A percentile compares a stretch with the other conserved stretches of the same genome.
phyloP scores from a whole-genome alignment of 1,140 invertebrate genomes.

The Pogonomyrmex barbatus region DNA sequence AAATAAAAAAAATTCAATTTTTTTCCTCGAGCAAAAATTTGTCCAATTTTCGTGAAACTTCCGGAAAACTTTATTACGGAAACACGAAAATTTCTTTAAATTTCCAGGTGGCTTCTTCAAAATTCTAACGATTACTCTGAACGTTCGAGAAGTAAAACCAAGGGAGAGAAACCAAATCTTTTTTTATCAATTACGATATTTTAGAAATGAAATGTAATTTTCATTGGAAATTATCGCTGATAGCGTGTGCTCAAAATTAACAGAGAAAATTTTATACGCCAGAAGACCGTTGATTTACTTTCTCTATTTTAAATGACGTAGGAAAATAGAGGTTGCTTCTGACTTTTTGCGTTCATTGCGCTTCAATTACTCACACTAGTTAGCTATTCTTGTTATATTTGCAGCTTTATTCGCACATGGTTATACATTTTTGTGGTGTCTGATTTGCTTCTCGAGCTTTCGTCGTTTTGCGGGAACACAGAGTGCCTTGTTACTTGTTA shows the following conservation, averaged over 20 bases:
- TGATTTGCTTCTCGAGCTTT: not conserved
- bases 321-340: not conserved
- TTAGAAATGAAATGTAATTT: not conserved
- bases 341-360: not conserved
- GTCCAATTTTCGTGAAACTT: not conserved
- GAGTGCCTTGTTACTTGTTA: slow-evolving; percentile 7
- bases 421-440: not conserved
- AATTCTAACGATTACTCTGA: not conserved
- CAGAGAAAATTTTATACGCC: not conserved
- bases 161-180: not conserved
- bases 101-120: not conserved
- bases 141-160: not conserved
- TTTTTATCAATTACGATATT: not conserved
- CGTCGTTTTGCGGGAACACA: slow-evolving; percentile 9
- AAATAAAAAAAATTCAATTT: not conserved
- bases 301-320: not conserved
- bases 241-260: not conserved
- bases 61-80: not conserved
- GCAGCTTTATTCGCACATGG: not conserved
- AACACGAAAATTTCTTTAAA: not conserved
- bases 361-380: not conserved
- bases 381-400: not conserved
- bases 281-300: not conserved
- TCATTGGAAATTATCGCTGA: not conserved
- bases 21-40: not conserved